Evolutionary conservation across 2,113 vertebrate species (phyloP), one percentile per base, ranked within the genome.

Genomic region (Peromyscus polionotus): DNA sequence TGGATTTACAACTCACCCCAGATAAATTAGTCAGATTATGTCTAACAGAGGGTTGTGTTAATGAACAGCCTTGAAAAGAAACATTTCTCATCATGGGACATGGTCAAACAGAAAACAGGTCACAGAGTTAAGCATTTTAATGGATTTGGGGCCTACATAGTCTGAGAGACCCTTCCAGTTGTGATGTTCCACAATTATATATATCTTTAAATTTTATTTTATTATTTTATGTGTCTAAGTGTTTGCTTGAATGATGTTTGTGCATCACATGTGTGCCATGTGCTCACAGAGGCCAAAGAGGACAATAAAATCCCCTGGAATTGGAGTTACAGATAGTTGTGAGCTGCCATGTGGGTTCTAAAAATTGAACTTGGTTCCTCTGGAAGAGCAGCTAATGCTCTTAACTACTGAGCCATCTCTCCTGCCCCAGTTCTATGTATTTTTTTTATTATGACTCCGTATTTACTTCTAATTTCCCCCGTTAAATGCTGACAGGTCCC

Each of bases 21-120:
- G 79, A 31, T 89, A 70, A 84, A 88, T n/a, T 95, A 65, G 65
- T 73, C n/a, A 61, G n/a, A n/a, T 94, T 95, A 39, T 70, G 19
- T n/a, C 17, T 72, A 88, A 42, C 7, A 61, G 59, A 61, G 51
- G 68, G 73, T 91, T 63, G 45, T 83, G 33, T 70, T 36, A 95
- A 51, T 92, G 63, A 76, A 22, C 33, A 65, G 12, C 31, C 61
- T 80, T 63, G 22, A 90, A 88, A 91, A 22, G 54, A n/a, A 83
- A 22, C 14, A 3, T 92, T 87, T 88, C 61, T 96, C 63, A 75
- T 22, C 28, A n/a, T 9, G 63, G 65, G 70, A 83, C 36, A 8
- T 48, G 3, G 65, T 94, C 70, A 68, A 14, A n/a, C 48, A 16
- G 36, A 86, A 86, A 42, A 16, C 88, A 17, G 87, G 9, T 95